Conservation (phyloP, 2,797 vertebrate genomes). For the Lateolabrax maculatus region DNA sequence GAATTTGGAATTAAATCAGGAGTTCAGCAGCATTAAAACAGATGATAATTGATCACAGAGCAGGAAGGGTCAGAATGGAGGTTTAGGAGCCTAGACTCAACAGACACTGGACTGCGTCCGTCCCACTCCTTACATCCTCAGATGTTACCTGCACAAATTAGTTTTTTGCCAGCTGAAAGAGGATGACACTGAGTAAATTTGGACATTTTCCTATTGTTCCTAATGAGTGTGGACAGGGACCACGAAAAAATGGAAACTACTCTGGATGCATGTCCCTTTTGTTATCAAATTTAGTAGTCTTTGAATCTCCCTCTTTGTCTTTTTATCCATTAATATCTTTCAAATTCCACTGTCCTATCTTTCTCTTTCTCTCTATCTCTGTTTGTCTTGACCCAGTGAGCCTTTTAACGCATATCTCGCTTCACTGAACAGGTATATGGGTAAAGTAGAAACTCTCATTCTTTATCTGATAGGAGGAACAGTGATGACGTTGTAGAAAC, state of each 20-base stretch:
- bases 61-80: neutral
- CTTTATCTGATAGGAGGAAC: conserved; percentile 8
- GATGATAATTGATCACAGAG: neutral
- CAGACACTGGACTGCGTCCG: neutral
- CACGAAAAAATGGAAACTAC: too few species aligned
- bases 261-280: too few species aligned
- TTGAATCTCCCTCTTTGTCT: neutral
- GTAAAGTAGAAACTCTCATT: neutral
- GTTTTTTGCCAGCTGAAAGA: neutral
- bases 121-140: neutral
- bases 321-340: neutral
- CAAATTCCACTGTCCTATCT: neutral
- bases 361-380: neutral
- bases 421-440: neutral
- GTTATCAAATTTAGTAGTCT: neutral
- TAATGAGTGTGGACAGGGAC: neutral
- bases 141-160: neutral
- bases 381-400: neutral
- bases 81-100: too few species aligned
- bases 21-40: conserved; percentile 1
- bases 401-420: neutral
- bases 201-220: neutral
- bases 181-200: neutral
- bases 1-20: too few species aligned
- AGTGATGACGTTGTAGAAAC: neutral